Evolutionary conservation across 2,888 invertebrate genomes (phyloP).

Genomic region (Scaptomyza flava): DNA sequence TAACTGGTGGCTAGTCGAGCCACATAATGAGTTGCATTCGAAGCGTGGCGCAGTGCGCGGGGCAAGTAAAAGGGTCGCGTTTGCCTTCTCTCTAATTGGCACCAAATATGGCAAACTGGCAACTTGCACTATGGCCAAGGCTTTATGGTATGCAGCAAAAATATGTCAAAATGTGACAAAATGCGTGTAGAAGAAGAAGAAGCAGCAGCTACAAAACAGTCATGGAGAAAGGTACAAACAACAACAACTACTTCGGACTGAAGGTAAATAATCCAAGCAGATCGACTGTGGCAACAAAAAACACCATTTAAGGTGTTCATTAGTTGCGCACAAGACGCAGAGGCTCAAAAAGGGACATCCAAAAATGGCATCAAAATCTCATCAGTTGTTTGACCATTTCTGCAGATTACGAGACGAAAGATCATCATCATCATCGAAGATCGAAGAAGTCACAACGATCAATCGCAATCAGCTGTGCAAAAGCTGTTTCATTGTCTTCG

Average conservation of each 20-base stretch:
- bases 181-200: slow-evolving; percentile 64
- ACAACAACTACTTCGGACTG: not conserved
- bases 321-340: slow-evolving; percentile 50
- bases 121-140: slow-evolving; percentile 43
- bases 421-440: slow-evolving; percentile 39
- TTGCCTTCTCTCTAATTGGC: slow-evolving; percentile 74
- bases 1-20: slow-evolving; percentile 75
- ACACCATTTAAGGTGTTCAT: slow-evolving; percentile 76
- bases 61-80: slow-evolving; percentile 67
- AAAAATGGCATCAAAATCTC: slow-evolving; percentile 82
- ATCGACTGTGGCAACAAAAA: too few relatives aligned
- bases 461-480: slow-evolving; percentile 28
- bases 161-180: slow-evolving; percentile 81
- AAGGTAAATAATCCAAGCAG: slow-evolving; percentile 48
- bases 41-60: not conserved
- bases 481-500: slow-evolving; percentile 13
- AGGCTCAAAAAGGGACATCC: slow-evolving; percentile 56
- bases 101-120: slow-evolving; percentile 70
- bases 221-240: slow-evolving; percentile 40
- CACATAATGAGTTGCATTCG: slow-evolving; percentile 48
- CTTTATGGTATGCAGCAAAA: slow-evolving; percentile 59
- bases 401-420: slow-evolving; percentile 57
- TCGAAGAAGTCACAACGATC: slow-evolving; percentile 39
- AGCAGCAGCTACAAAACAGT: not conserved
- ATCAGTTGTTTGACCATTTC: slow-evolving; percentile 78